Base-by-base conservation (phyloP, 2,888 invertebrate genomes). In the Acanthosepion pharaonis region DNA sequence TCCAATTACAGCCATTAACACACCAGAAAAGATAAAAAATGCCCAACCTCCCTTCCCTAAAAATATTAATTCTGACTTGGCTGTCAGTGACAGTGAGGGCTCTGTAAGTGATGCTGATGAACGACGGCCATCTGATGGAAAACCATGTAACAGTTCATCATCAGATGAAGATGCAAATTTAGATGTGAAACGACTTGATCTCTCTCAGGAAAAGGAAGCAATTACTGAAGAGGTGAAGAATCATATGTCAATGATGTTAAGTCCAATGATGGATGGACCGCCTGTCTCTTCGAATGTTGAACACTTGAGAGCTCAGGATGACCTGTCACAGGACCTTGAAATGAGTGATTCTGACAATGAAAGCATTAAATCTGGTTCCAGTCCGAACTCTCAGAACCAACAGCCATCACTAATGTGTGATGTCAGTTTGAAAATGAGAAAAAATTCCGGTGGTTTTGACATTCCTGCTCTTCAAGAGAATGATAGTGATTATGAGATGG, bases 331-430 rank as follows among this genome's bases (percentile, higher is more conserved):
- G 28, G 92, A 92, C 23, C 92, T 92, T 48, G 18, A 48, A 20
- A 92, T 92, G 92, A 92, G 92, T 48, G 92, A 92, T 48, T 92
- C 92, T 0, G 92, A 92, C 92, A 92, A 51, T 42, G 92, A 92
- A 49, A 51, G 49, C 48, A 48, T 92, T 51, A 51, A 92, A 51
- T 92, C 92, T 25, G 51, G 25, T 11, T 23, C 92, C 48, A 92
- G 92, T 92, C 92, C 48, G 28, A 48, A 11, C 49, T 92, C 92
- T 25, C 92, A 51, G 8, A n/a, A 49, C 8, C 48, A 48, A 28
- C 92, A 23, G 18, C 51, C 49, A 49, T n/a, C 23, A 28, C 51
- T 51, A 25, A 49, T 48, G 20, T 25, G 51, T 48, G 28, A 42
- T 23, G 33, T 18, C 33, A 9, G 18, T 42, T 15, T 91, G 33